Evolutionary conservation across 2,888 invertebrate genomes (phyloP).

Genomic region (Nomada lathburiana): DNA sequence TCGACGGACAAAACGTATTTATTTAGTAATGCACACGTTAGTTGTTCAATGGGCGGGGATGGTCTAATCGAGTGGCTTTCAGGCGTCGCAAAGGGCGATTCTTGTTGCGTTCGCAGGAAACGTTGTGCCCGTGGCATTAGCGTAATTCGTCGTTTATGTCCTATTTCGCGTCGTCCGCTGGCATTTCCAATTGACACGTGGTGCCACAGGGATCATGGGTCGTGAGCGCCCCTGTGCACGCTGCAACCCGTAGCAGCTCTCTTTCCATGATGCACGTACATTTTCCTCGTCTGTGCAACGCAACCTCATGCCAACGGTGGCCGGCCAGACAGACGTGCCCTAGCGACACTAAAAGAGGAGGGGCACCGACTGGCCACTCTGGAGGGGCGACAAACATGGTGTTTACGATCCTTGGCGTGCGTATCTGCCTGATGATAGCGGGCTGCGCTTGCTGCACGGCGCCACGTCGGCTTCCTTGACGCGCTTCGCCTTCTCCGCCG

Average conservation of each 20-base stretch:
- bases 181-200: conserved; percentile 30
- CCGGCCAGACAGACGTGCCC: not conserved
- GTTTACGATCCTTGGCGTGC: conserved; percentile 23
- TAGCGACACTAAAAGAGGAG: not conserved
- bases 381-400: not conserved
- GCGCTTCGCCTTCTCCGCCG: not conserved
- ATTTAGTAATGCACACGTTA: no score
- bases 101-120: not conserved
- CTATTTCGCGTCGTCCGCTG: conserved; percentile 6
- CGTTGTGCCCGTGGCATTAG: not conserved
- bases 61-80: not conserved
- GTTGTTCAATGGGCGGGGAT: no score
- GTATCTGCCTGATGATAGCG: conserved; percentile 47
- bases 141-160: conserved; percentile 19
- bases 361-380: not conserved
- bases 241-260: not conserved
- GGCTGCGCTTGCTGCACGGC: conserved; percentile 48
- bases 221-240: not conserved
- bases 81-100: not conserved
- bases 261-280: not conserved
- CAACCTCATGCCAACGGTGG: not conserved
- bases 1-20: no score
- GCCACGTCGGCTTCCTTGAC: conserved; percentile 22
- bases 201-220: not conserved
- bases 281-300: conserved; percentile 8